Evolutionary conservation across 2,797 vertebrate genomes (phyloP).

Genomic region (Decapterus maruadsi): DNA sequence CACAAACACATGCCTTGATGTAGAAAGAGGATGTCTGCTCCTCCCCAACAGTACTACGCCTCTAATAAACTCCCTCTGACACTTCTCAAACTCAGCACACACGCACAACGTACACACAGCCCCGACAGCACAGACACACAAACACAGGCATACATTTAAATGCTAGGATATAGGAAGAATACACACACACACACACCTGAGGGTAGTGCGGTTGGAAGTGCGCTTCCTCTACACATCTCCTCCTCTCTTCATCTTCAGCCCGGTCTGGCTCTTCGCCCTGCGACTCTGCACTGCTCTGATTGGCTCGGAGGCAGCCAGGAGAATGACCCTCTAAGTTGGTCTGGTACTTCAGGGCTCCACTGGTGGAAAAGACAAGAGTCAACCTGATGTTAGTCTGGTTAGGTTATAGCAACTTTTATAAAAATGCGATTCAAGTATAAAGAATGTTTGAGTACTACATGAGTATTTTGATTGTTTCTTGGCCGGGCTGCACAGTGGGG

Average conservation of each 20-base stretch:
- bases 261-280: conserved; percentile 65
- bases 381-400: background rate
- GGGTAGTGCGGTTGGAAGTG: conserved; percentile 92
- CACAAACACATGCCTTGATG: conserved; percentile 63
- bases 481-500: too few species aligned
- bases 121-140: background rate
- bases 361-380: conserved; percentile 59
- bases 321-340: conserved; percentile 92
- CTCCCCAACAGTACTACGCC: conserved; percentile 59
- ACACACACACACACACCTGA: conserved; percentile 86
- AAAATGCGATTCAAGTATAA: too few species aligned
- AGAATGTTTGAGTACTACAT: too few species aligned
- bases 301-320: conserved; percentile 91
- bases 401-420: background rate
- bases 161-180: background rate
- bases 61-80: conserved; percentile 68
- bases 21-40: conserved; percentile 56
- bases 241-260: conserved; percentile 72
- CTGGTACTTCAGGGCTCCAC: conserved; percentile 96
- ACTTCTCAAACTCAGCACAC: conserved; percentile 44
- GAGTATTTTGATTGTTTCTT: too few species aligned
- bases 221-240: conserved; percentile 89
- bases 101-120: conserved; percentile 3
- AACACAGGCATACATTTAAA: background rate
- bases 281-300: conserved; percentile 80